phyloP scores from a whole-genome alignment of 2,113 vertebrate species.

The Oceanites oceanicus region DNA sequence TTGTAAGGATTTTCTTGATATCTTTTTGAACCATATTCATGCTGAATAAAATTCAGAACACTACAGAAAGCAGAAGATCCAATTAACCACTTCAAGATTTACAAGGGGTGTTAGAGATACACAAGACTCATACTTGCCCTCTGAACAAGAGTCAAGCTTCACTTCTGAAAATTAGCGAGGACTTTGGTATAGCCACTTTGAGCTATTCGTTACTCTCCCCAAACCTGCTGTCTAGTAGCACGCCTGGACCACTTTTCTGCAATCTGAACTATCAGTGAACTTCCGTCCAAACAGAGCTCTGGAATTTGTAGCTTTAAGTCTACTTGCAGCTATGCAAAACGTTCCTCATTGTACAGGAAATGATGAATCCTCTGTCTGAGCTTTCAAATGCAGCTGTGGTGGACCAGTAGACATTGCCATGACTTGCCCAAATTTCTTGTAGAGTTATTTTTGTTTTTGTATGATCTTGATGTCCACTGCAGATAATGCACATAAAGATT shows the following conservation, averaged over 20 bases:
- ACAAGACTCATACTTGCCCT: neutral
- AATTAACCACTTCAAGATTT: neutral
- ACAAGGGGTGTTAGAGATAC: neutral
- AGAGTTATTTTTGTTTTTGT: neutral
- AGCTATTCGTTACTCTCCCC: neutral
- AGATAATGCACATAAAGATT: neutral
- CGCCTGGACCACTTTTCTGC: neutral
- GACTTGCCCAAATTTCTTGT: neutral
- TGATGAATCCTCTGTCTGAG: neutral
- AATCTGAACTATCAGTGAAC: neutral
- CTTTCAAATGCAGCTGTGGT: neutral
- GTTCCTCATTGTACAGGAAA: neutral
- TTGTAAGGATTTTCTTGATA: neutral
- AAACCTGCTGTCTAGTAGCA: neutral
- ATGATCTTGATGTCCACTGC: neutral
- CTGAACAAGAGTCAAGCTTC: neutral
- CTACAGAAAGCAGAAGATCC: neutral
- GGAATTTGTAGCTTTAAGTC: neutral
- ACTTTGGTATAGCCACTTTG: neutral
- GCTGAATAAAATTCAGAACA: neutral
- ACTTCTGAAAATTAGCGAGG: neutral
- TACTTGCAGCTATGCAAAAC: neutral
- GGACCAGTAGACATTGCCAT: neutral
- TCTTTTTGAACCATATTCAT: neutral
- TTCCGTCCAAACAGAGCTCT: neutral